Base-by-base conservation (phyloP, 2,888 invertebrate genomes). In the Tanypteryx hageni region DNA sequence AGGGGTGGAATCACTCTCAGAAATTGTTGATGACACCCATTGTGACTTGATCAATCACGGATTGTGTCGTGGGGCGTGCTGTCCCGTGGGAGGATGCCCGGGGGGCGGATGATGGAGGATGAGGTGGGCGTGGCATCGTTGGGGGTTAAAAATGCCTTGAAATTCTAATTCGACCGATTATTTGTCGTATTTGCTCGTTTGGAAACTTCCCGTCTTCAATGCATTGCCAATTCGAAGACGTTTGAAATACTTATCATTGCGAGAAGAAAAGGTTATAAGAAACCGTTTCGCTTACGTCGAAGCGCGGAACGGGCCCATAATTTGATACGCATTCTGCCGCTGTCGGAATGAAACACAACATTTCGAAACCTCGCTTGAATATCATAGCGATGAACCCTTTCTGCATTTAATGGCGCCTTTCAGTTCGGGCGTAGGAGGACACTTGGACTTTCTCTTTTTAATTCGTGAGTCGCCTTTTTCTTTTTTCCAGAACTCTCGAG, bases 41-140 rank as follows among this genome's bases (percentile, higher is more conserved):
- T 59, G 59, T 61, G 8, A 4, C n/a, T 68, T 61, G 61, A 86
- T 86, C 86, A 86, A 86, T 86, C 86, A 86, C 86, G 86, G 86
- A 22, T 86, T 86, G 86, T 59, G 5, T 86, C 16, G 18, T 61
- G 68, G 68, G 44, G n/a, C 44, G n/a, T n/a, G 64, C 64, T n/a
- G 64, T 64, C 68, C 22, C 68, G 44, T 44, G 18, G 64, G 61
- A 64, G 64, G 18, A 22, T 58, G n/a, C n/a, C n/a, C n/a, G n/a
- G n/a, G n/a, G n/a, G n/a, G 84, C 57, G 56, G n/a, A n/a, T n/a
- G 85, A n/a, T 31, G 44, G 27, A 22, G 57, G 85, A 59, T 18
- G 57, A 59, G 27, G 13, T 27, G 22, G 57, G 58, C 14, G 85
- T 11, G 58, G 57, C 11, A 14, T 58, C 10, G 11, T 27, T 31